Conservation (phyloP, 2,113 vertebrate genomes). For the Sapayoa aenigma region DNA sequence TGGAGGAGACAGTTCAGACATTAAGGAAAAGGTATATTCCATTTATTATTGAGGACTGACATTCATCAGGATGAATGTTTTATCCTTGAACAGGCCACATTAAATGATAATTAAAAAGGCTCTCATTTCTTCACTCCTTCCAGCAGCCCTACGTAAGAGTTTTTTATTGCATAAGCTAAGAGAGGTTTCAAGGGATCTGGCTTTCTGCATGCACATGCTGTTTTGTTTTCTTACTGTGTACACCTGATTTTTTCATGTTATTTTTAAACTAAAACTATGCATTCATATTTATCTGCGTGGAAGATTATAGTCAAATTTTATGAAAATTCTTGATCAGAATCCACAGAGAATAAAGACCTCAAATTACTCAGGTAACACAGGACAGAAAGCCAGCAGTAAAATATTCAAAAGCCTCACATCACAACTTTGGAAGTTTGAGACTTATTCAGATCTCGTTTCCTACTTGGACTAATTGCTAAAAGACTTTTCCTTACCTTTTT, state of each 20-base stretch:
- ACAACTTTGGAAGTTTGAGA: background rate
- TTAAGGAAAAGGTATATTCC: background rate
- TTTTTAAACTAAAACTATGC: background rate
- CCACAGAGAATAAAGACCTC: background rate
- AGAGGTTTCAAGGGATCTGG: background rate
- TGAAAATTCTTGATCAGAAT: background rate
- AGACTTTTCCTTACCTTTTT: background rate
- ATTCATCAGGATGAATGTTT: background rate
- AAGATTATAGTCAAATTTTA: background rate
- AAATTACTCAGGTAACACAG: background rate
- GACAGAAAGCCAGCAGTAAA: background rate
- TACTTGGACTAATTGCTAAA: background rate
- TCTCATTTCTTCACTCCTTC: background rate
- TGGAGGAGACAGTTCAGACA: background rate
- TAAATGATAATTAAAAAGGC: background rate
- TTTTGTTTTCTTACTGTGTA: background rate
- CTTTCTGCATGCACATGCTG: background rate
- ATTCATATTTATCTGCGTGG: background rate
- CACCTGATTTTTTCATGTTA: background rate
- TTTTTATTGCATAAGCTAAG: background rate
- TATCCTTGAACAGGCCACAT: background rate
- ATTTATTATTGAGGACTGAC: background rate
- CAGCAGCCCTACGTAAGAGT: background rate
- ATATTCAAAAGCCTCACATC: background rate
- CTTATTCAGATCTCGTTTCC: background rate